A percentile compares a stretch with the other conserved stretches of the same genome.
Evolutionary conservation across 2,797 vertebrate species (phyloP).

Genomic region (Enteromius anoplus): DNA sequence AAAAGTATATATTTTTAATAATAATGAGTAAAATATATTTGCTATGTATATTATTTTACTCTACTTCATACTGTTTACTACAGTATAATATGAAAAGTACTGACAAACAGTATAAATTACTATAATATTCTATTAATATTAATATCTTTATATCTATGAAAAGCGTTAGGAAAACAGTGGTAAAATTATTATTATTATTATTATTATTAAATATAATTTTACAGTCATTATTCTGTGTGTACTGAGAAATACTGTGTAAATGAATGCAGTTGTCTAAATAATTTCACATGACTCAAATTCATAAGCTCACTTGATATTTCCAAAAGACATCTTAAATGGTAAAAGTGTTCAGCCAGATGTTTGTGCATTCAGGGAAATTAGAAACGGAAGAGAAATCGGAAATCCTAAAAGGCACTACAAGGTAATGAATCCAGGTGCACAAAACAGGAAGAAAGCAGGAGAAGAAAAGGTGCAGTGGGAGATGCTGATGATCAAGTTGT

Average conservation of each 20-base stretch:
- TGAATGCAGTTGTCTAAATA: neutral
- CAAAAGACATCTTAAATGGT: neutral
- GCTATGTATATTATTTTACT: neutral
- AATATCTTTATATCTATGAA: neutral
- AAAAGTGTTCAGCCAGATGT: constrained; percentile 8
- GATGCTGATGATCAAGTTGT: constrained; percentile 29
- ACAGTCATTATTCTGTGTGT: neutral
- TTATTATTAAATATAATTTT: neutral
- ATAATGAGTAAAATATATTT: neutral
- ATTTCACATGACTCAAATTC: neutral
- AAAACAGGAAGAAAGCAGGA: constrained; percentile 26
- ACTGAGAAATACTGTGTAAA: neutral
- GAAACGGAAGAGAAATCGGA: constrained; percentile 16
- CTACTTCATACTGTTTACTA: neutral
- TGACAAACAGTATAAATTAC: neutral
- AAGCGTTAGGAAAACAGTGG: neutral
- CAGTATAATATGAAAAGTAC: neutral
- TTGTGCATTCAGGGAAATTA: constrained; percentile 2
- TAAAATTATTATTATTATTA: neutral
- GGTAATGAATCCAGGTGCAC: constrained; percentile 10
- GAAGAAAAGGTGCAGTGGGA: constrained; percentile 41
- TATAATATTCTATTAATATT: neutral
- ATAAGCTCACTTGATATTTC: neutral
- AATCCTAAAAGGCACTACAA: constrained; percentile 34
- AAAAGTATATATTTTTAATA: neutral